These are phyloP conservation scores for Aegypius monachus DNA, from an alignment of 2,113 vertebrate genomes.

Conservation along the genomic window DNA sequence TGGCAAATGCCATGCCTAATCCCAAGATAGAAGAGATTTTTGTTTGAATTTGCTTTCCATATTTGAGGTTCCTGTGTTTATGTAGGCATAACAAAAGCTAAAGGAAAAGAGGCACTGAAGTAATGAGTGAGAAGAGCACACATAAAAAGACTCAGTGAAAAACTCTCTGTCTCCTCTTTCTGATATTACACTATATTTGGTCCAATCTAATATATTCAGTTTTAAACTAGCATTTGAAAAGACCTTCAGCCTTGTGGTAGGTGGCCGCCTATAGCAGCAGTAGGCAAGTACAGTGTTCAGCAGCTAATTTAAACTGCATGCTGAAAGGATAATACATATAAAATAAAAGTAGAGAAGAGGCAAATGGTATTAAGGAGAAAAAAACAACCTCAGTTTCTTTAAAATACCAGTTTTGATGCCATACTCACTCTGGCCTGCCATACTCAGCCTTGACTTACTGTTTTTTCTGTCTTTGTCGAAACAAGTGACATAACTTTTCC, in stretches of 20 bases:
- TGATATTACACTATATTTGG: neutral
- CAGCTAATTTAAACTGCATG: neutral
- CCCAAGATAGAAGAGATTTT: neutral
- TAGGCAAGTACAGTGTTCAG: neutral
- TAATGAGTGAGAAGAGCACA: neutral
- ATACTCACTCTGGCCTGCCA: neutral
- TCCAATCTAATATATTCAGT: neutral
- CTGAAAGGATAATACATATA: neutral
- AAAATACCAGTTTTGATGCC: neutral
- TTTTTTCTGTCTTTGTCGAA: neutral
- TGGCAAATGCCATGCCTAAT: neutral
- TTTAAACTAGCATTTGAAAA: neutral
- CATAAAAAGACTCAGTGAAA: neutral
- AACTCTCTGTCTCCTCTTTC: neutral
- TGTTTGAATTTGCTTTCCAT: neutral
- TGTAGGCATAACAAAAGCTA: neutral
- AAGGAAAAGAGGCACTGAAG: neutral
- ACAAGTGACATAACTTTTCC: conserved; percentile 25
- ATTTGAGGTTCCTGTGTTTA: neutral
- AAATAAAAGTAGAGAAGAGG: neutral
- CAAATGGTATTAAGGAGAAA: neutral
- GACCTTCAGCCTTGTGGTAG: neutral
- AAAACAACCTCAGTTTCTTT: neutral
- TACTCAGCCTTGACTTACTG: conserved; percentile 14
- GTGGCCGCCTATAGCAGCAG: neutral